Evolutionary conservation across 2,888 invertebrate genomes (phyloP), one percentile per base, ranked within the genome.

Genomic region (Linyphia triangularis): DNA sequence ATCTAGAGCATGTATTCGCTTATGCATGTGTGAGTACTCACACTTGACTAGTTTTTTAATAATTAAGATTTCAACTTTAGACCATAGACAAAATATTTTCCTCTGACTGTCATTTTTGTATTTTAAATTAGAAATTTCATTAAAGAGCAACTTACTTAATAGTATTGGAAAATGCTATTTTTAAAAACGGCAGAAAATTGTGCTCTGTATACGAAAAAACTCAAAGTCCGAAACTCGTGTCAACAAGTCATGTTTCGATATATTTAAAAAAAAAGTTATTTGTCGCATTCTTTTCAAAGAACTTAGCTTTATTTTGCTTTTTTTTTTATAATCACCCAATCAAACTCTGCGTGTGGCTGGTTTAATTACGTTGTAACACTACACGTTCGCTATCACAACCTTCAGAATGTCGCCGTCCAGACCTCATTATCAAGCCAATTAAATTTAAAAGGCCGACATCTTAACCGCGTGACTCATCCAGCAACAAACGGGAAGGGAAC

Each of bases 401-500:
- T 19, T 67, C 67, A 67, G 59, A 19, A 51, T 51, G n/a, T 16
- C n/a, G n/a, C 51, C 5, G 51, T 30, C 30, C 30, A 10, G 73
- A 28, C 33, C 59, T 73, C 73, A 59, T 73, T 73, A 73, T 73
- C 73, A 73, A 30, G 51, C 73, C 57, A 59, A 73, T 73, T 73
- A 73, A 59, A 19, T 33, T 73, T 59, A 16, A 30, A 67, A 67
- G 33, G 40, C 51, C 51, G 51, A 51, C 51, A 51, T 51, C n/a
- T 13, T n/a, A 3, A n/a, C 5, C 16, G 51, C 13, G 51, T 51
- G 51, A 51, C 13, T 51, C 51, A 51, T 9, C 67, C 63, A 10
- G 22, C 33, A 30, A 28, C 33, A 19, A 6, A 6, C 28, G 33
- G 33, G 33, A 33, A 9, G 67, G 16, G 63, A 13, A 26, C 28